Percentiles rank a stretch among this genome's conserved stretches.
Evolutionary conservation across 2,888 invertebrate species (phyloP).

Genomic region (Podotricha telesiphe): DNA sequence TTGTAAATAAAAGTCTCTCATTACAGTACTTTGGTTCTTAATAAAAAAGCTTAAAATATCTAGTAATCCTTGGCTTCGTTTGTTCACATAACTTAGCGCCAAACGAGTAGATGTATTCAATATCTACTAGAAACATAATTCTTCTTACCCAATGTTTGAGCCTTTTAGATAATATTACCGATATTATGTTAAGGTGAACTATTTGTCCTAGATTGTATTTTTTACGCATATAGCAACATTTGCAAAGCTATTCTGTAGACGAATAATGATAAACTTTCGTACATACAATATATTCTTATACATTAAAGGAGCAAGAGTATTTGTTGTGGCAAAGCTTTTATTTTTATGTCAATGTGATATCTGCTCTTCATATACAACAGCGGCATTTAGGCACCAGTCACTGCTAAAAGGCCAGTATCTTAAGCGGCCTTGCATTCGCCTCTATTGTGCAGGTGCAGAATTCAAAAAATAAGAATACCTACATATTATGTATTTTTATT

Average conservation of each 20-base stretch:
- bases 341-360: constrained; percentile 20
- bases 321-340: neutral
- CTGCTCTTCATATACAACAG: constrained; percentile 25
- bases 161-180: constrained; percentile 19
- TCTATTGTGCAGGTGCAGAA: constrained; percentile 66
- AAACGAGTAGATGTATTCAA: constrained; percentile 32
- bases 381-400: constrained; percentile 67
- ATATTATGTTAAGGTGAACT: constrained; percentile 19
- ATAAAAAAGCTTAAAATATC: constrained; percentile 30
- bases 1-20: neutral
- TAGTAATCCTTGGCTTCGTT: constrained; percentile 43
- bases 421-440: constrained; percentile 65
- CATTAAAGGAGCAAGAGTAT: neutral
- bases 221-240: neutral
- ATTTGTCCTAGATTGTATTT: neutral
- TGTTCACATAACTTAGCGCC: constrained; percentile 33
- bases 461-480: constrained; percentile 39
- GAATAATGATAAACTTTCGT: too few relatives aligned
- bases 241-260: too few relatives aligned
- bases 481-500: constrained; percentile 18
- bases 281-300: neutral
- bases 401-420: constrained; percentile 64
- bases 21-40: constrained; percentile 23
- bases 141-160: constrained; percentile 3
- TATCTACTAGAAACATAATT: constrained; percentile 25